phyloP scores from a whole-genome alignment of 2,113 vertebrate species.

The Urocitellus parryii region DNA sequence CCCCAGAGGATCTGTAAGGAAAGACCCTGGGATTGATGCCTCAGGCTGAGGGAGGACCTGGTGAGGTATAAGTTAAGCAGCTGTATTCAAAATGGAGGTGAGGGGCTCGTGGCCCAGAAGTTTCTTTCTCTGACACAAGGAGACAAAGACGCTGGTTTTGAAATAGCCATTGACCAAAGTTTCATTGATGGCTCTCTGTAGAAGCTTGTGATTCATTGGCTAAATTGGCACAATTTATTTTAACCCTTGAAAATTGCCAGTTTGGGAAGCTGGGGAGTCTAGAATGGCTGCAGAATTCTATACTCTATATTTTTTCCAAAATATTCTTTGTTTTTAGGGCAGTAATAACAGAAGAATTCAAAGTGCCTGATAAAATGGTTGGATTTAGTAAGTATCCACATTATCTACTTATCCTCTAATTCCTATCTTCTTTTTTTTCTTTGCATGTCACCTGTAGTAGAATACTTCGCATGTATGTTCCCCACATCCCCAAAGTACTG shows the following conservation, averaged over 20 bases:
- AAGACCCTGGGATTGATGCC: background rate
- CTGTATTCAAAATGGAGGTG: background rate
- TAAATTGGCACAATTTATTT: background rate
- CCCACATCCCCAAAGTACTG: background rate
- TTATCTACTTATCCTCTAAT: background rate
- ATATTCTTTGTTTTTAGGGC: conserved; percentile 89
- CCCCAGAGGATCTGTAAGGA: rapidly evolving
- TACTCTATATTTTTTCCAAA: conserved; percentile 43
- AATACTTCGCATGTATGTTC: background rate
- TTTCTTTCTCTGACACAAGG: background rate
- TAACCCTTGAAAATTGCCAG: background rate
- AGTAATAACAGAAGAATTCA: conserved; percentile 98
- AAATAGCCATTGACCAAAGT: background rate
- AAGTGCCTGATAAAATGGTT: conserved; percentile 99
- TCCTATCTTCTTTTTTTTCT: background rate
- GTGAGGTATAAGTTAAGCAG: background rate
- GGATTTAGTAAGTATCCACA: conserved; percentile 97
- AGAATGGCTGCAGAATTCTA: conserved; percentile 36
- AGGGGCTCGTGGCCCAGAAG: no score
- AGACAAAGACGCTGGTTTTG: background rate
- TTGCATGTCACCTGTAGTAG: background rate
- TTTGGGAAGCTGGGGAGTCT: background rate
- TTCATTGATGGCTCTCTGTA: rapidly evolving
- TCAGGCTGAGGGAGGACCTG: background rate
- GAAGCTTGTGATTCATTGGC: background rate